phyloP scores from a whole-genome alignment of 2,113 vertebrate genomes.

The Zonotrichia leucophrys region DNA sequence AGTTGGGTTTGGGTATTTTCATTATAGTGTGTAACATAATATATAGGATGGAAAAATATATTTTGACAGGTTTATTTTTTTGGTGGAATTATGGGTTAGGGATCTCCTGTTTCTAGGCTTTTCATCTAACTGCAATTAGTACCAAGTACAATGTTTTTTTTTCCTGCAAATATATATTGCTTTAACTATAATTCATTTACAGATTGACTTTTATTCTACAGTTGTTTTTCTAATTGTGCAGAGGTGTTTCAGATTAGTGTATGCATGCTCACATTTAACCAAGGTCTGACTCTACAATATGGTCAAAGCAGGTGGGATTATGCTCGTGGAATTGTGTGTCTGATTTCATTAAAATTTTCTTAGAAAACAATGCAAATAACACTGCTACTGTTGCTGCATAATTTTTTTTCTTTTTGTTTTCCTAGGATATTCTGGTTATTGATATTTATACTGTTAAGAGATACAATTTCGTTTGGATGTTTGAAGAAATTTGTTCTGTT shows the following conservation, averaged over 20 bases:
- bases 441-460: not conserved
- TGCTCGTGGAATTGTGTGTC: not conserved
- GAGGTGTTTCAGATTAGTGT: not conserved
- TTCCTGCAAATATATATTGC: not conserved
- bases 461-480: not conserved
- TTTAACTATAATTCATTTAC: not conserved
- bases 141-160: not conserved
- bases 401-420: accelerated
- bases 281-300: not conserved
- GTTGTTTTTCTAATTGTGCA: not conserved
- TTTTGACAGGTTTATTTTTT: not conserved
- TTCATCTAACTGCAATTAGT: not conserved
- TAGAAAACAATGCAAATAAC: not conserved
- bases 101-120: not conserved
- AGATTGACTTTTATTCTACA: not conserved
- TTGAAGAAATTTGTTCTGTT: not conserved
- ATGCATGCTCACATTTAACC: accelerated
- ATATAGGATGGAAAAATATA: not conserved
- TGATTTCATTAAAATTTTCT: not conserved
- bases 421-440: not conserved
- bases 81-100: not conserved
- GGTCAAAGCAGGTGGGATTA: not conserved
- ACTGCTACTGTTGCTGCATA: not conserved
- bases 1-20: not conserved
- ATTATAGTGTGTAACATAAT: not conserved